Evolutionary conservation across 2,888 invertebrate genomes (phyloP).

Genomic region (Microchrysa polita): DNA sequence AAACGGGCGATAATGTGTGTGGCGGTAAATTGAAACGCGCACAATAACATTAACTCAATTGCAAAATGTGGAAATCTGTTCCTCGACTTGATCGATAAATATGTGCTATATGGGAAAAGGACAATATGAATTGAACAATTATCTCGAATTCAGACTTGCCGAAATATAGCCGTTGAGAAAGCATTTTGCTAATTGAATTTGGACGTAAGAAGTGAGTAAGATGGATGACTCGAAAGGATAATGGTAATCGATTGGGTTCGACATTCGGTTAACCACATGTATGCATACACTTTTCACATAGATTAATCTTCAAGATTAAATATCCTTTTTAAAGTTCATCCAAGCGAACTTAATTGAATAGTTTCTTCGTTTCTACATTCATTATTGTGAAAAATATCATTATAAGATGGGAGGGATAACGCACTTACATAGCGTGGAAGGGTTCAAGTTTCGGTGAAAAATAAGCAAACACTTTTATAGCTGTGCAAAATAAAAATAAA

Average conservation of each 20-base stretch:
- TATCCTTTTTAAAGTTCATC: not conserved
- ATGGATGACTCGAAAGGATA: constrained; percentile 15
- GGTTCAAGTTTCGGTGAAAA: too few relatives aligned
- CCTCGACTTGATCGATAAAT: not conserved
- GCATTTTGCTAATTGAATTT: constrained; percentile 28
- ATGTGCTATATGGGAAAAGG: not conserved
- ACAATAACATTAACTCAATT: constrained; percentile 36
- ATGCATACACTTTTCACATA: not conserved
- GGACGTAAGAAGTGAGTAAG: constrained; percentile 24
- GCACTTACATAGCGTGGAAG: too few relatives aligned
- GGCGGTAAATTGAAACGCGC: constrained; percentile 34
- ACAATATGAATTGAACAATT: not conserved
- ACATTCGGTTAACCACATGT: constrained; percentile 4
- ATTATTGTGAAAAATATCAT: too few relatives aligned
- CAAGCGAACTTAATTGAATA: constrained; percentile 6
- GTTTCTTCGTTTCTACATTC: constrained; percentile 2
- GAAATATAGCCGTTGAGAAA: constrained; percentile 20
- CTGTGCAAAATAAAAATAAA: too few relatives aligned
- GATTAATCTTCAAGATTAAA: not conserved
- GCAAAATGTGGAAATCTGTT: constrained; percentile 21
- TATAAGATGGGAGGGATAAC: too few relatives aligned
- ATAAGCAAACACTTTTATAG: too few relatives aligned
- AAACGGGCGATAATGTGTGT: constrained; percentile 16
- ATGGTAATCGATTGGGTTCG: constrained; percentile 28
- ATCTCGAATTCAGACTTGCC: not conserved